Percentiles rank a stretch among this genome's conserved stretches.
Conservation (phyloP, 2,888 invertebrate species). For the Syrphus vitripennis region DNA sequence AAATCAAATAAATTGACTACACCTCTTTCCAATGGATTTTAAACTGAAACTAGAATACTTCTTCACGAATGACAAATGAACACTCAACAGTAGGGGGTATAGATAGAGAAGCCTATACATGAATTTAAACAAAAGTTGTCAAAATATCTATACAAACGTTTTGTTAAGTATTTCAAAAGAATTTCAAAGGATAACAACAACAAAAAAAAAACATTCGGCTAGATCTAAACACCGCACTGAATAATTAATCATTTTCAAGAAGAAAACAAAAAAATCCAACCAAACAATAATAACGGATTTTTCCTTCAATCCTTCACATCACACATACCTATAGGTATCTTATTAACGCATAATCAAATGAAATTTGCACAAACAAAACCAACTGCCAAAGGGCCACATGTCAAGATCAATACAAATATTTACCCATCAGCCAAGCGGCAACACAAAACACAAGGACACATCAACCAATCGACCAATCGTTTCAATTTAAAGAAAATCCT, state of each 20-base stretch:
- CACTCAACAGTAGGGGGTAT: constrained; percentile 46
- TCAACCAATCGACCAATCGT: constrained; percentile 13
- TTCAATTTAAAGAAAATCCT: constrained; percentile 26
- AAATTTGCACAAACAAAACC: constrained; percentile 73
- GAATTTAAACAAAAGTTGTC: constrained; percentile 25
- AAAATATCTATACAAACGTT: constrained; percentile 56
- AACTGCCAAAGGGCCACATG: constrained; percentile 55
- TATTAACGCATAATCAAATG: constrained; percentile 71
- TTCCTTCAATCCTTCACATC: constrained; percentile 56
- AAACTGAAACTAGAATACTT: neutral
- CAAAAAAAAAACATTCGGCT: constrained; percentile 63
- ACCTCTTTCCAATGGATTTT: neutral
- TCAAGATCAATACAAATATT: constrained; percentile 74
- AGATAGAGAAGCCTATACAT: neutral
- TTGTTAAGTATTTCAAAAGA: constrained; percentile 10
- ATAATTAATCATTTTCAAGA: constrained; percentile 61
- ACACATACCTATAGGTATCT: constrained; percentile 16
- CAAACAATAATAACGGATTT: constrained; percentile 2
- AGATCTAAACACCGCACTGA: constrained; percentile 38
- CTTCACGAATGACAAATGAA: constrained; percentile 60
- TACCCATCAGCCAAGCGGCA: constrained; percentile 69
- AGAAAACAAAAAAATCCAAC: neutral
- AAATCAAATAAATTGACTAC: too few species aligned
- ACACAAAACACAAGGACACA: constrained; percentile 1
- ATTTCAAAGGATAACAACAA: constrained; percentile 43